Conservation (phyloP, 2,888 invertebrate genomes). For the Bhutanitis thaidina region DNA sequence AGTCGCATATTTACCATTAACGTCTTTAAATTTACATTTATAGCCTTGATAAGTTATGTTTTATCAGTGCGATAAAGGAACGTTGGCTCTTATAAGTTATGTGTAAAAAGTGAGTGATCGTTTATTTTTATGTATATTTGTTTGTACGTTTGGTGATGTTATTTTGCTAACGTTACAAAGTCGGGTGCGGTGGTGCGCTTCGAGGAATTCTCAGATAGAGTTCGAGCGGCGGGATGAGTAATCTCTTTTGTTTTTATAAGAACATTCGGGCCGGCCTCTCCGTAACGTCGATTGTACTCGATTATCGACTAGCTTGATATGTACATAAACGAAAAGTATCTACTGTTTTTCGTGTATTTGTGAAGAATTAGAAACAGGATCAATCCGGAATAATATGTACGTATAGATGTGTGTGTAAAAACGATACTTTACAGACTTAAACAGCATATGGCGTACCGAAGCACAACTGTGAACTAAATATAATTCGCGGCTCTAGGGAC, state of each 20-base stretch:
- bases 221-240: constrained; percentile 74
- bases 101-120: constrained; percentile 5
- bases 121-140: constrained; percentile 17
- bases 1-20: constrained; percentile 7
- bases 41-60: constrained; percentile 5
- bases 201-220: constrained; percentile 73
- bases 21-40: constrained; percentile 8
- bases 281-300: constrained; percentile 39
- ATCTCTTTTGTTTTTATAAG: constrained; percentile 78
- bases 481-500: too few relatives aligned
- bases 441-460: too few relatives aligned
- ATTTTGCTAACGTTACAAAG: constrained; percentile 53
- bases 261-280: constrained; percentile 40
- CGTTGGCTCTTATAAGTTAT: constrained; percentile 6
- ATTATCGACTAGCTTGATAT: constrained; percentile 64
- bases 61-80: constrained; percentile 15
- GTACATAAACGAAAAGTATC: constrained; percentile 22
- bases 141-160: constrained; percentile 12
- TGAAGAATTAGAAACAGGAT: neutral
- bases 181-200: constrained; percentile 52
- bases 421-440: too few relatives aligned
- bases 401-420: too few relatives aligned
- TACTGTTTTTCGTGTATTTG: constrained; percentile 3
- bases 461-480: too few relatives aligned
- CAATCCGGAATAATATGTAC: too few relatives aligned